Base-by-base conservation (phyloP, 2,888 invertebrate genomes). In the Campopleginae sp. region DNA sequence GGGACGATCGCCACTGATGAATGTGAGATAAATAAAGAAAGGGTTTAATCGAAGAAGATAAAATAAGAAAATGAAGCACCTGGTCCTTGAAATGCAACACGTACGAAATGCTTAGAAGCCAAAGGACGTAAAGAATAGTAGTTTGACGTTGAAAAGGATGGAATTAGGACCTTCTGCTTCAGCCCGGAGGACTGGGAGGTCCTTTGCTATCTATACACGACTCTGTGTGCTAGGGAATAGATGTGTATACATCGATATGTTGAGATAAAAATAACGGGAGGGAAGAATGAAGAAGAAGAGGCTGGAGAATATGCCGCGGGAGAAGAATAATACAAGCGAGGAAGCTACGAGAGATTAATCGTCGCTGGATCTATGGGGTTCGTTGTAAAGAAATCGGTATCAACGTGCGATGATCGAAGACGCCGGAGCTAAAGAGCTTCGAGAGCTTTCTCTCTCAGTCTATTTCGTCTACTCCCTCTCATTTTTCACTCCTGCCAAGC, bases 341-440 rank as follows among this genome's bases (percentile, higher is more conserved):
- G 84, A 80, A 84, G 84, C 84, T 76, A 80, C 51, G 80, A 77
- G 72, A 77, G 72, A 84, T 84, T 58, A 84, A 80, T 77, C 80
- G 71, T 66, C 27, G 54, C 17, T 46, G 70, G 65, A 80, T 84
- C 80, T 77, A 80, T 84, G 80, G 74, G 80, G 74, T 80, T 80
- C 72, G 72, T 72, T 66, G 77, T 44, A 68, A 80, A 74, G 83
- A 89, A 88, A 88, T 87, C 87, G 76, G 82, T 89, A 89, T 89
- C 89, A 82, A 63, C 85, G 82, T 77, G 83, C 87, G 87, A 89
- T 89, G 86, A 86, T 82, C 89, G 84, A 75, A 70, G 33, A 38
- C 70, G 63, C 74, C 61, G 17, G 65, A 63, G 31, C 61, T 82
- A 86, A 85, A 82, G 80, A 86, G 82, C 86, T 78, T 82, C 76